Evolutionary conservation across 23 tunicate genomes (phyloP), one percentile per base, ranked within the genome.

Genomic region (Halocynthia roretzi): DNA sequence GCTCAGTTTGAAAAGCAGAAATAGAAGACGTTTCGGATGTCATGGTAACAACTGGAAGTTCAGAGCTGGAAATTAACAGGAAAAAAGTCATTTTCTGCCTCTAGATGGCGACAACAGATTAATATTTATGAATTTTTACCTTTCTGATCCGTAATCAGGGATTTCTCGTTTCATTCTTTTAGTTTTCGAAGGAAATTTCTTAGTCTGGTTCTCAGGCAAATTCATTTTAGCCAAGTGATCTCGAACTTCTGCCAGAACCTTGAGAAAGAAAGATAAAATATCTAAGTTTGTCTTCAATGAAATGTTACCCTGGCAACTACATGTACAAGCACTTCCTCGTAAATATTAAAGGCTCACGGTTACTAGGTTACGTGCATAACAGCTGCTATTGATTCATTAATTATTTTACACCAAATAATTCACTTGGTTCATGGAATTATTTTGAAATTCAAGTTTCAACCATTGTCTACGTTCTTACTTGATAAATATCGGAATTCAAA

Each of bases 211-310:
- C 5, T 8, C 21, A 55, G 51, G 17, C 14, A 6, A 68, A 9
- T 80, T 61, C 6, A 53, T 20, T 67, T 48, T 49, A 7, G 78
- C 81, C 8, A 84, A 71, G 7, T 77, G 88, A 51, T 88, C 95
- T 53, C 83, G 76, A 15, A 88, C 95, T 72, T 88, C 87, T 17
- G 95, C 62, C 19, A 88, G 75, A n/a, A 88, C 31, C 95, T 88
- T n/a, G n/a, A n/a, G n/a, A 73, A 50, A 31, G 1, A 31, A 31
- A 31, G 44, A 31, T 31, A 31, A 4, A 31, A 31, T 31, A 31
- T 31, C 44, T 31, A 31, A 31, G 44, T 31, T 31, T 31, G 44
- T 31, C 44, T 31, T 1, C 4, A 31, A 31, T 31, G 44, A 0
- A 31, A 31, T 31, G 44, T 31, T 0, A 31, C 44, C 44, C 1